A percentile compares a stretch with the other conserved stretches of the same genome.
phyloP scores from a whole-genome alignment of 2,797 vertebrate species.

The Macroramphosus scolopax region DNA sequence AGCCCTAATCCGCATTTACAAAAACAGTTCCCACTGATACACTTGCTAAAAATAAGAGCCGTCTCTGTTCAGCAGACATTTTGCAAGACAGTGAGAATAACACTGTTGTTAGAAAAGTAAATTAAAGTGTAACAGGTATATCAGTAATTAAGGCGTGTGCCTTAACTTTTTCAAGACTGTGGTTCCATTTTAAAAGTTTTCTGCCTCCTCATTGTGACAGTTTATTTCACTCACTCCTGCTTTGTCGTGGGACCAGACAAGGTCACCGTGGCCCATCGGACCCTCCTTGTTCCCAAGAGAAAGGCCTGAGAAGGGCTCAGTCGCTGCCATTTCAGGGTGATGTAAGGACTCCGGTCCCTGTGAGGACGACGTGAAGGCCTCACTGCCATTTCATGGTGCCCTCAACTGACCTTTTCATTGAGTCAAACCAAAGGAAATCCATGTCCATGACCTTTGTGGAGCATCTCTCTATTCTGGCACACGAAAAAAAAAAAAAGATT shows the following conservation, averaged over 20 bases:
- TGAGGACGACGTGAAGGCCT: constrained; percentile 54
- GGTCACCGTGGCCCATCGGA: constrained; percentile 43
- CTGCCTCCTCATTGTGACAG: too few species aligned
- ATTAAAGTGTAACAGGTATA: too few species aligned
- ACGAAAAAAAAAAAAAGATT: constrained; percentile 38
- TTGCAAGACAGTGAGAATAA: too few species aligned
- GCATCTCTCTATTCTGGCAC: constrained; percentile 64
- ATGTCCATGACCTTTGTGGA: constrained; percentile 76
- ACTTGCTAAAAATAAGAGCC: too few species aligned
- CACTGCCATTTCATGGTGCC: constrained; percentile 75
- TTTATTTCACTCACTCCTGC: constrained; percentile 11
- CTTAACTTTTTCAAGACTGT: too few species aligned
- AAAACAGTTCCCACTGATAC: background rate
- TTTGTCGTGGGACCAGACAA: constrained; percentile 7
- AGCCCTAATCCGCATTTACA: background rate
- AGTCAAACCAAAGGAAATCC: constrained; percentile 78
- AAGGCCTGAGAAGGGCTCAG: constrained; percentile 6
- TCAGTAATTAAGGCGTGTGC: too few species aligned
- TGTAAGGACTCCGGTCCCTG: constrained; percentile 52
- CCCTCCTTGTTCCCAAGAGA: constrained; percentile 16
- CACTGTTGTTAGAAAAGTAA: too few species aligned
- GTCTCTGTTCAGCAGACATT: too few species aligned
- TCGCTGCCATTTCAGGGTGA: constrained; percentile 62
- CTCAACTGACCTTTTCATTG: constrained; percentile 77
- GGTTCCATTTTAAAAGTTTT: too few species aligned